Evolutionary conservation across 2,113 vertebrate species (phyloP).

Genomic region (Sialia sialis): DNA sequence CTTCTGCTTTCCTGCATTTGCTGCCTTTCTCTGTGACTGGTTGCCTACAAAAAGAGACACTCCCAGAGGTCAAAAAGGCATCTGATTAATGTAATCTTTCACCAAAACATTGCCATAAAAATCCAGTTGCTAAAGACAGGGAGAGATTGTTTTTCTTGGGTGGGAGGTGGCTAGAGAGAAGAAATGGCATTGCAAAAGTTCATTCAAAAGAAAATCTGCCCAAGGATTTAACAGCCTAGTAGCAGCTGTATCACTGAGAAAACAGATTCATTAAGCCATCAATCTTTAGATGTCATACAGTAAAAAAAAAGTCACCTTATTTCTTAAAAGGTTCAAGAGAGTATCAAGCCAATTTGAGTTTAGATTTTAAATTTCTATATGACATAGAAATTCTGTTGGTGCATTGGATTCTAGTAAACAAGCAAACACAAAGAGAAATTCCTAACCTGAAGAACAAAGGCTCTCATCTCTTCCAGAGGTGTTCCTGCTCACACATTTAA

Average conservation of each 20-base stretch:
- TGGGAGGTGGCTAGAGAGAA: not conserved
- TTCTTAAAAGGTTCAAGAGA: not conserved
- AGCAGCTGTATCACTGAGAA: not conserved
- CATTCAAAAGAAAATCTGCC: not conserved
- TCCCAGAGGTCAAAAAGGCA: not conserved
- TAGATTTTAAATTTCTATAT: not conserved
- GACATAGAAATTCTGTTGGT: not conserved
- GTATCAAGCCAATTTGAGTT: not conserved
- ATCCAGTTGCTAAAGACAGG: not conserved
- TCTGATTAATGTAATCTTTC: not conserved
- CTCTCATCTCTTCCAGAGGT: not conserved
- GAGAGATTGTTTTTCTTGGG: not conserved
- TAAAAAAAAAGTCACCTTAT: not conserved
- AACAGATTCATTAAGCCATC: not conserved
- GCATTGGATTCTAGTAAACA: not conserved
- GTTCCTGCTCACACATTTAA: not conserved
- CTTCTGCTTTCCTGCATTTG: conserved; percentile 35
- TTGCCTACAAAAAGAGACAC: conserved; percentile 51
- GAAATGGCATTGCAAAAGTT: not conserved
- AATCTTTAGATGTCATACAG: not conserved
- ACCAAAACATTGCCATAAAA: not conserved
- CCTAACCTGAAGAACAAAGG: not conserved
- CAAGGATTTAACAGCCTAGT: not conserved
- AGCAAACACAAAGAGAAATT: not conserved
- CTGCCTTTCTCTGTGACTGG: conserved; percentile 43